Conservation (phyloP, 2,888 invertebrate genomes). For the Zeuzera pyrina region DNA sequence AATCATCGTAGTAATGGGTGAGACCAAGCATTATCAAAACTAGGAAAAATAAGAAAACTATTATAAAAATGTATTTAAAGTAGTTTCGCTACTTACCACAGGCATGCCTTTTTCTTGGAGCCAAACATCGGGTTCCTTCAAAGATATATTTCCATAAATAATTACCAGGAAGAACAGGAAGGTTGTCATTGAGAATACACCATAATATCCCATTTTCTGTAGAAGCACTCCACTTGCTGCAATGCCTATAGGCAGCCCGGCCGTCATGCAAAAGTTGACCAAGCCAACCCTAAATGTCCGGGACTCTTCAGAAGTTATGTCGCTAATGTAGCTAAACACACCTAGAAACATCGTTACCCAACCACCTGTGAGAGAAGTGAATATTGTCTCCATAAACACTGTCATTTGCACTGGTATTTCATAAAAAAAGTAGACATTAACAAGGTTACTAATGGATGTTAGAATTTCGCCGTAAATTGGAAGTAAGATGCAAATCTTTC, state of each 20-base stretch:
- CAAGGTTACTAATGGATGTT: slow-evolving; percentile 60
- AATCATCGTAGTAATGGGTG: no score
- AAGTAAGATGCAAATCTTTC: slow-evolving; percentile 71
- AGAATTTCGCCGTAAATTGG: slow-evolving; percentile 70
- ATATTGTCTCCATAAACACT: slow-evolving; percentile 66
- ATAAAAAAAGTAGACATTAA: slow-evolving; percentile 73
- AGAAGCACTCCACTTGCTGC: slow-evolving; percentile 66
- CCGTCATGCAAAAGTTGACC: slow-evolving; percentile 74
- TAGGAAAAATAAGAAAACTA: background rate
- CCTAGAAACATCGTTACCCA: slow-evolving; percentile 74
- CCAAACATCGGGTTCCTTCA: slow-evolving; percentile 76
- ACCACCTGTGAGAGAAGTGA: slow-evolving; percentile 66
- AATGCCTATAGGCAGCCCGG: slow-evolving; percentile 71
- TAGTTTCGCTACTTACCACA: slow-evolving; percentile 42
- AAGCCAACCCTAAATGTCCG: slow-evolving; percentile 76
- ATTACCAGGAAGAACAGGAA: slow-evolving; percentile 73
- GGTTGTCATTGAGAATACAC: slow-evolving; percentile 51
- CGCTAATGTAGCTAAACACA: slow-evolving; percentile 76
- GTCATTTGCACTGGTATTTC: slow-evolving; percentile 70
- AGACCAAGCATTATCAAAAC: no score
- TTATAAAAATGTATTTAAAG: no score
- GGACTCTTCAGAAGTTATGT: slow-evolving; percentile 70
- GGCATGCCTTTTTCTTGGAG: slow-evolving; percentile 42
- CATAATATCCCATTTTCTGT: slow-evolving; percentile 55
- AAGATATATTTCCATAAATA: slow-evolving; percentile 78